phyloP scores from a whole-genome alignment of 1,140 invertebrate genomes.

The Ceratoteleas bidentatus region DNA sequence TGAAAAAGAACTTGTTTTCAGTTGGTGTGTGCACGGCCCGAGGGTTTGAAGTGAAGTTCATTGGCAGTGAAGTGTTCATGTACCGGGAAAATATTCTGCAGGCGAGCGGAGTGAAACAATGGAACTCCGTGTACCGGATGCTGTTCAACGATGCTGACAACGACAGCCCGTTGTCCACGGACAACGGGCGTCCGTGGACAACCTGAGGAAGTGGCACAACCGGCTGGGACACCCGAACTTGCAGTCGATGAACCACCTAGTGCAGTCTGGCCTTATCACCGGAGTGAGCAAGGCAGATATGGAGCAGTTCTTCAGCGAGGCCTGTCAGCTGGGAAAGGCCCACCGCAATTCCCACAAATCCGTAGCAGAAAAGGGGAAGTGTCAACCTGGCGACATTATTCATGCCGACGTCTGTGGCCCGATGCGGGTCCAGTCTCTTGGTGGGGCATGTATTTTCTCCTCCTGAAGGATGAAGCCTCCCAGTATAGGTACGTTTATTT shows the following conservation, averaged over 20 bases:
- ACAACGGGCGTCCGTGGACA: constrained; percentile 11
- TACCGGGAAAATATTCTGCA: neutral
- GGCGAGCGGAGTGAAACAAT: constrained; percentile 34
- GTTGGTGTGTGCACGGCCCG: constrained; percentile 9
- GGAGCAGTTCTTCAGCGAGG: constrained; percentile 14
- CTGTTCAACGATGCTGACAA: constrained; percentile 26
- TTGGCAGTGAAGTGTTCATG: constrained; percentile 1
- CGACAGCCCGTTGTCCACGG: neutral
- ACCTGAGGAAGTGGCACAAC: constrained; percentile 57
- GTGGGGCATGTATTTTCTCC: constrained; percentile 64
- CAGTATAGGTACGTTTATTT: constrained; percentile 14
- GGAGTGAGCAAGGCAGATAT: neutral
- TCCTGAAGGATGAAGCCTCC: constrained; percentile 42
- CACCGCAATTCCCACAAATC: constrained; percentile 18
- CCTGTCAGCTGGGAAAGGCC: constrained; percentile 8
- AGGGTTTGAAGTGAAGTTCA: constrained; percentile 21
- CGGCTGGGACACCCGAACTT: constrained; percentile 59
- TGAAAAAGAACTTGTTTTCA: constrained; percentile 33
- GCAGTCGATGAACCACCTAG: neutral
- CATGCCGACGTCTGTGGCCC: constrained; percentile 43
- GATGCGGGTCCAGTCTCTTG: constrained; percentile 57
- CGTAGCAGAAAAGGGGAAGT: neutral
- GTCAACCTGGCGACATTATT: constrained; percentile 52
- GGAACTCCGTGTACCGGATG: constrained; percentile 45
- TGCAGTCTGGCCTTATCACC: neutral